Conservation (phyloP, 2,797 vertebrate species). For the Furcifer pardalis region DNA sequence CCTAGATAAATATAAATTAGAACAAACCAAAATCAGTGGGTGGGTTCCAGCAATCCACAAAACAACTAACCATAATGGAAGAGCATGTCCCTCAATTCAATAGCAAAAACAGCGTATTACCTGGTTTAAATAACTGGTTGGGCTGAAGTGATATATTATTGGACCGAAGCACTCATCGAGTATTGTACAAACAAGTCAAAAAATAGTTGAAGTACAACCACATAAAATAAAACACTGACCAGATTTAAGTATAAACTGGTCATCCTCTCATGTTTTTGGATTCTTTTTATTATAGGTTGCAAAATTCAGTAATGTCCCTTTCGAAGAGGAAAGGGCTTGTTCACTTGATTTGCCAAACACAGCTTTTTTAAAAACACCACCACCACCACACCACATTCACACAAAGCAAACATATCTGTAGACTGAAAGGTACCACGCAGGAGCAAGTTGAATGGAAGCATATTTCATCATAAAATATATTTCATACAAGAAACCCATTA, state of each 20-base stretch:
- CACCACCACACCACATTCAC: not conserved
- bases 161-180: conserved; percentile 72
- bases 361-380: not conserved
- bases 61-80: conserved; percentile 88
- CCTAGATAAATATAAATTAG: conserved; percentile 91
- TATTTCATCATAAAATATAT: not conserved
- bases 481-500: not conserved
- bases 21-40: conserved; percentile 92
- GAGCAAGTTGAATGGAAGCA: not conserved
- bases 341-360: conserved; percentile 34
- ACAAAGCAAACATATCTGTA: not conserved
- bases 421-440: not conserved
- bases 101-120: conserved; percentile 85
- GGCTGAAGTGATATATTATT: conserved; percentile 75
- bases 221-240: conserved; percentile 79
- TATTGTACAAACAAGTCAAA: conserved; percentile 83
- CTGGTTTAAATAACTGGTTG: conserved; percentile 85
- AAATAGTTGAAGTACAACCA: conserved; percentile 84
- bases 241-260: conserved; percentile 79
- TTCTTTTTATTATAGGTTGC: conserved; percentile 73
- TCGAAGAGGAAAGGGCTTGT: conserved; percentile 54
- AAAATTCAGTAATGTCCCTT: conserved; percentile 49
- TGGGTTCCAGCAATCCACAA: conserved; percentile 84
- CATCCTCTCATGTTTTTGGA: conserved; percentile 73
- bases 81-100: conserved; percentile 80